A percentile compares a stretch with the other conserved stretches of the same genome.
Evolutionary conservation across 2,113 vertebrate species (phyloP).

Genomic region (pig (Sus scrofa)): T2T-Sscrofa CM000819.6:38593501-38594000

Average conservation of each 20-base stretch:
- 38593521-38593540: no score
- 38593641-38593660: no score
- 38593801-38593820: not conserved
- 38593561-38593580: no score
- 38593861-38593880: not conserved
- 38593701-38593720: no score
- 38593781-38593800: not conserved
- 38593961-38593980: not conserved
- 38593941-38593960: not conserved
- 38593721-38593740: no score
- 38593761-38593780: not conserved
- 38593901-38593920: not conserved
- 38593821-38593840: not conserved
- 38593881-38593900: not conserved
- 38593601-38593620: no score
- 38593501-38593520: no score
- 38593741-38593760: not conserved
- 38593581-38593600: no score
- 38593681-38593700: no score
- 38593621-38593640: no score
- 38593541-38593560: no score
- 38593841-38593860: not conserved
- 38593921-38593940: not conserved
- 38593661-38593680: no score
- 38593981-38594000: not conserved